Conservation (phyloP, 2,888 invertebrate genomes). For the Timandra comae region DNA sequence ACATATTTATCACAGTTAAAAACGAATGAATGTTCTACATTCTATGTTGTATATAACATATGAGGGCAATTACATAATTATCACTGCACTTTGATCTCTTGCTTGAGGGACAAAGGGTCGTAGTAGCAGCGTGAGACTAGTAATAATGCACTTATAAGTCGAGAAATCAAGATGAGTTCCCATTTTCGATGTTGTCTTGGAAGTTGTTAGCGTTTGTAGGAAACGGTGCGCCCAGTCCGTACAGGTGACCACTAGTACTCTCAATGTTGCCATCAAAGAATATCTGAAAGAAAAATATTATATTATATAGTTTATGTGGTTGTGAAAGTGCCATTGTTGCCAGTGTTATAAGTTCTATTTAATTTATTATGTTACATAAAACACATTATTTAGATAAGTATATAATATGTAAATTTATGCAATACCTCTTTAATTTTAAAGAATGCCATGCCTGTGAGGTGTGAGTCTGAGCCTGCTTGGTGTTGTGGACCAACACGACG, state of each 20-base stretch:
- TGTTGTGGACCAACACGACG: slow-evolving; percentile 97
- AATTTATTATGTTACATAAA: too few relatives aligned
- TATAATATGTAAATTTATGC: background rate
- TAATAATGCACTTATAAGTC: slow-evolving; percentile 19
- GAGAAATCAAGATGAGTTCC: slow-evolving; percentile 63
- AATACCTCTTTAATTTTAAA: slow-evolving; percentile 99
- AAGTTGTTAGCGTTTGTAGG: slow-evolving; percentile 85
- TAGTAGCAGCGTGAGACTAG: slow-evolving; percentile 18
- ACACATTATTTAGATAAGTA: slow-evolving; percentile 4
- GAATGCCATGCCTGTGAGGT: slow-evolving; percentile 99
- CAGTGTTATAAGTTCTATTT: too few relatives aligned
- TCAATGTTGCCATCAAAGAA: slow-evolving; percentile 99
- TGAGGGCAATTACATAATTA: too few relatives aligned
- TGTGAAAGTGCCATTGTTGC: too few relatives aligned
- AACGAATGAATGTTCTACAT: slow-evolving; percentile 12
- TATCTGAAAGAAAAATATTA: slow-evolving; percentile 85
- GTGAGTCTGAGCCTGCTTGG: slow-evolving; percentile 98
- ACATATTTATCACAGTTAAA: slow-evolving; percentile 18
- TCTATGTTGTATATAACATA: slow-evolving; percentile 6
- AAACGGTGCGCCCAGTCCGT: slow-evolving; percentile 93
- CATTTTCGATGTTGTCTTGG: slow-evolving; percentile 82
- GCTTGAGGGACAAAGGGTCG: too few relatives aligned
- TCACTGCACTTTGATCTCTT: too few relatives aligned
- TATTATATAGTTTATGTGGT: too few relatives aligned
- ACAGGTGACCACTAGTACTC: slow-evolving; percentile 97